Evolutionary conservation across 2,113 vertebrate genomes (phyloP), one percentile per base, ranked within the genome.

Genomic region (Oreocharis arfaki): DNA sequence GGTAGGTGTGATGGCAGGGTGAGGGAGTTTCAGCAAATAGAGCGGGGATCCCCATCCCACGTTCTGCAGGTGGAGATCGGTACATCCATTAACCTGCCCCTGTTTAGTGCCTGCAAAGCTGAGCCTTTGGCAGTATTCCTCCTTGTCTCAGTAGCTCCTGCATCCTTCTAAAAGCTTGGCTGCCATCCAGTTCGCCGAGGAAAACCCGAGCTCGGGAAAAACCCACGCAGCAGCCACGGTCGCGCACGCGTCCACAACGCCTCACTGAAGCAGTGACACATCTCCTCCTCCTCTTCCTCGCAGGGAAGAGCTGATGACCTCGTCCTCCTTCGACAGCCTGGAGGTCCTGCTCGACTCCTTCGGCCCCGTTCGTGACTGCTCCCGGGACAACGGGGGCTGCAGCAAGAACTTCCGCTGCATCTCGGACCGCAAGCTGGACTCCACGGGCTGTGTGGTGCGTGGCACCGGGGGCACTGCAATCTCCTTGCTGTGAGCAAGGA

Each of bases 241-340:
- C 3, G 0, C 13, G 55, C 50, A 9, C 0, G 1, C 0, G 0
- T 70, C 75, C 5, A 1, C 20, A 20, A 0, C 1, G 0, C 55
- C 78, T 70, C 33, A 0, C 4, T 2, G 7, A 17, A 68, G 57
- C 49, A 16, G 47, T 76, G 84, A 85, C 67, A 26, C 28, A 1
- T 20, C 52, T 81, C 59, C 55, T 81, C 68, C 37, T 69, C 65
- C 87, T 85, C 37, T 92, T 92, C 76, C 47, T 89, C 4, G 0
- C 98, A 99, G 99, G 94, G 99, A 99, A 96, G 99, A 99, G 96
- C 89, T 99, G 97, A 99, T 99, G 99, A 99, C 99, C 86, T 99
- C 99, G 11, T 99, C 99, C 37, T 99, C 99, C 92, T 99, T 99
- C 23, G 99, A 99, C 97, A 99, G 99, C 95, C 97, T 99, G 97